phyloP scores from a whole-genome alignment of 2,888 invertebrate species.

The Plebejus melissa region DNA sequence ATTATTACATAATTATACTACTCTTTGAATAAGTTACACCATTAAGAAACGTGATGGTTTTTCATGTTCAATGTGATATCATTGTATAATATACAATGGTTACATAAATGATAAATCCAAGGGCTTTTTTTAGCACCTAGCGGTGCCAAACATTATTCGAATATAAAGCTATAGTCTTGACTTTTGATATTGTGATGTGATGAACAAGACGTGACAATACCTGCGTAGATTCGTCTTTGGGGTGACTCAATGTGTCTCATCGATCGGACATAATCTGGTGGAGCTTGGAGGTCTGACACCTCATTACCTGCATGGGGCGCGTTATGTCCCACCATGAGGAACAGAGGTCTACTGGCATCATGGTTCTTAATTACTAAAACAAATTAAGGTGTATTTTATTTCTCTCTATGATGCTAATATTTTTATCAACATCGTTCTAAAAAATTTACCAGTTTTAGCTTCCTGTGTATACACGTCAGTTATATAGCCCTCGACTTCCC shows the following conservation, averaged over 20 bases:
- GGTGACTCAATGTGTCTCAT: constrained; percentile 84
- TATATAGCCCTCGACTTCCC: constrained; percentile 81
- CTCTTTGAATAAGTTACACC: neutral
- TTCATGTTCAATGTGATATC: neutral
- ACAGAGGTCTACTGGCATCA: constrained; percentile 81
- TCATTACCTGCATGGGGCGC: constrained; percentile 89
- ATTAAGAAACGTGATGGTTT: neutral
- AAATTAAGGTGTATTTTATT: neutral
- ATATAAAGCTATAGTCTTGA: neutral
- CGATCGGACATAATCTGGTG: constrained; percentile 81
- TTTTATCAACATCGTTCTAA: constrained; percentile 28
- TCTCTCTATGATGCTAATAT: neutral
- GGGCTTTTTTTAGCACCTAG: neutral
- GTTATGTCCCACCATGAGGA: constrained; percentile 87
- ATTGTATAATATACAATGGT: too few relatives aligned
- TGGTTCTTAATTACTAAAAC: constrained; percentile 78
- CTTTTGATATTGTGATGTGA: neutral
- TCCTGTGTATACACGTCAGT: constrained; percentile 85
- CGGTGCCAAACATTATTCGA: neutral
- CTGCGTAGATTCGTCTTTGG: constrained; percentile 85
- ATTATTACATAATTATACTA: too few relatives aligned
- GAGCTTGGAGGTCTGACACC: constrained; percentile 85
- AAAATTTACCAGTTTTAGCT: constrained; percentile 71
- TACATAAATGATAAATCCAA: neutral
- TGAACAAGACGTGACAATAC: constrained; percentile 56